These are phyloP conservation scores for Lacerta viridis DNA, from an alignment of 2,797 vertebrate species.

Conservation along the genomic window DNA sequence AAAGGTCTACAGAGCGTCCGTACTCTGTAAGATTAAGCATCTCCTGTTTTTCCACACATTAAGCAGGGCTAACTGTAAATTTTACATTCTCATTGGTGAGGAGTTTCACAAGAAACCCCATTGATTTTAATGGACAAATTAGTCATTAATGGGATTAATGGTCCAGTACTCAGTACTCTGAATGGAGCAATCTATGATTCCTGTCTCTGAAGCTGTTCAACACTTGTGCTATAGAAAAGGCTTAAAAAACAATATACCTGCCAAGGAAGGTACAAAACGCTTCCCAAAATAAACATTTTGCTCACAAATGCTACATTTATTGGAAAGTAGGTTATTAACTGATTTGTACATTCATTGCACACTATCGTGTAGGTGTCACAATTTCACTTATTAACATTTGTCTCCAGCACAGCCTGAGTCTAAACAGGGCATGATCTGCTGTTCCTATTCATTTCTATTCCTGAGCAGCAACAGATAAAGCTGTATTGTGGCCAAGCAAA, in stretches of 20 bases:
- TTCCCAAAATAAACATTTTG: not conserved
- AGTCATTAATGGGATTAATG: constrained; percentile 48
- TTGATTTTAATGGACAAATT: constrained; percentile 50
- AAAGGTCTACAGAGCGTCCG: not conserved
- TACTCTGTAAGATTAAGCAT: not conserved
- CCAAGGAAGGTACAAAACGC: not conserved
- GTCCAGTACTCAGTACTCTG: constrained; percentile 18
- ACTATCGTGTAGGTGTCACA: not conserved
- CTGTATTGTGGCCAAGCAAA: not conserved
- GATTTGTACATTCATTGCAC: not conserved
- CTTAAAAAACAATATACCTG: not conserved
- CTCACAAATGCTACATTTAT: not conserved
- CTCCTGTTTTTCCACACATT: not conserved
- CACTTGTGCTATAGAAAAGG: constrained; percentile 11
- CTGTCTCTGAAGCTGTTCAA: not conserved
- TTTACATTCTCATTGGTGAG: constrained; percentile 30
- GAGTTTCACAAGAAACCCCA: constrained; percentile 28
- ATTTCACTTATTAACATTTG: constrained; percentile 5
- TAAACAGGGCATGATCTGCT: not conserved
- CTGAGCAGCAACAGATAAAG: not conserved
- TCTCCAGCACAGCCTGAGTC: not conserved
- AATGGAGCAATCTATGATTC: constrained; percentile 21
- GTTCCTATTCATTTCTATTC: not conserved
- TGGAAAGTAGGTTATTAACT: not conserved
- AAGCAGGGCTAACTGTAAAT: constrained; percentile 24